These are phyloP conservation scores for Acropora tenuis DNA, from an alignment of 64 coral and sea anemone genomes.

Conservation along the genomic window DNA sequence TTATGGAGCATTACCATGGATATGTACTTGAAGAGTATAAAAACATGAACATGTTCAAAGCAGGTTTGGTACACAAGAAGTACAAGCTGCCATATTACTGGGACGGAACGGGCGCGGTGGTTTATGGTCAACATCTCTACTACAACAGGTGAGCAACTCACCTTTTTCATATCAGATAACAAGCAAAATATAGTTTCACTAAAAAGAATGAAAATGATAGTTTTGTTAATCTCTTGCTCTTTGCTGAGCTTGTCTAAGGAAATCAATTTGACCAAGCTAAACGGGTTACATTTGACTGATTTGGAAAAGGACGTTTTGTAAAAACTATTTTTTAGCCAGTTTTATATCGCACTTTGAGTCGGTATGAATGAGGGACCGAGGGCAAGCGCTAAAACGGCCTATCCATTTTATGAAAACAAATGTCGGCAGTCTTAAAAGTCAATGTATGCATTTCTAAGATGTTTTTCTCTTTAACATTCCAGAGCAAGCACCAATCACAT, in stretches of 20 bases:
- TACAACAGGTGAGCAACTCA: conserved; percentile 39
- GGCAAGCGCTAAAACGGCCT: too few species aligned
- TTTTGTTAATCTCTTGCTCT: background rate
- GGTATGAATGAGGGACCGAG: too few species aligned
- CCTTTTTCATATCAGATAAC: background rate
- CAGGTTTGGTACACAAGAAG: conserved; percentile 14
- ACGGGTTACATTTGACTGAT: too few species aligned
- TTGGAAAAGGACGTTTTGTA: too few species aligned
- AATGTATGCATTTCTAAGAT: too few species aligned
- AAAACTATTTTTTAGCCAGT: too few species aligned
- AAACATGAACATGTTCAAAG: conserved; percentile 61
- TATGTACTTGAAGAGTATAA: conserved; percentile 42
- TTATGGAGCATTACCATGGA: too few species aligned
- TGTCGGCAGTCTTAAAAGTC: background rate
- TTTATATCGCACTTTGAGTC: too few species aligned
- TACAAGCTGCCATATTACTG: conserved; percentile 1
- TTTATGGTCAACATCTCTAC: conserved; percentile 39
- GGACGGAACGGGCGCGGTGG: conserved; percentile 47
- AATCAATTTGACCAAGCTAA: too few species aligned
- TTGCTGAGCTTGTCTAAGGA: too few species aligned
- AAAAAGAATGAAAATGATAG: background rate
- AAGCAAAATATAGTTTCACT: background rate
- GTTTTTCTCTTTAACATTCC: background rate
- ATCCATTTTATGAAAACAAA: background rate
- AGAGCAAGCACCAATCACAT: conserved; percentile 15